phyloP scores from a whole-genome alignment of 2,113 vertebrate species.

The Bubalus kerabau region DNA sequence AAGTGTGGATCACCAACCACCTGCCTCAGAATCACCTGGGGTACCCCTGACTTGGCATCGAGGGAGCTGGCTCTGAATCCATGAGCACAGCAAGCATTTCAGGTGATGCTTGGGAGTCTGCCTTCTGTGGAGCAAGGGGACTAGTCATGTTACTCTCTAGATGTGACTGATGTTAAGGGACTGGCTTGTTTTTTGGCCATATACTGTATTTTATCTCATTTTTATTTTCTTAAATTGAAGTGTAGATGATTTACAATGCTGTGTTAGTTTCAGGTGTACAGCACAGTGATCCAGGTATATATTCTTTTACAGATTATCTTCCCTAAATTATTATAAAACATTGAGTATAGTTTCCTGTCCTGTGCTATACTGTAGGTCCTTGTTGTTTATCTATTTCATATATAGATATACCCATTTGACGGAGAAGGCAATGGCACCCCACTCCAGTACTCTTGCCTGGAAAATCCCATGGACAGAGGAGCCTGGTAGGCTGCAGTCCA shows the following conservation, averaged over 20 bases:
- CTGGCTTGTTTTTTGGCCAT: not conserved
- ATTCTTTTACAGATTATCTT: not conserved
- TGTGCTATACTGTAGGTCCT: not conserved
- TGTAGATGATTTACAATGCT: not conserved
- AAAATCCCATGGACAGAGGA: too few species aligned
- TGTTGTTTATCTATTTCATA: not conserved
- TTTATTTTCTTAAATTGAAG: not conserved
- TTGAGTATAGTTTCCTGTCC: not conserved
- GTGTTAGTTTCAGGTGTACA: not conserved
- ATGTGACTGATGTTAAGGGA: not conserved
- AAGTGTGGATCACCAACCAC: not conserved
- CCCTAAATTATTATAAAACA: not conserved
- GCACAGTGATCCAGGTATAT: not conserved
- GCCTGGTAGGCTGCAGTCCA: too few species aligned
- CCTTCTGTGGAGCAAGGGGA: not conserved
- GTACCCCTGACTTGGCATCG: not conserved
- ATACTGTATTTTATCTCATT: not conserved
- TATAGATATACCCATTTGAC: not conserved
- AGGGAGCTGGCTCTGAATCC: not conserved
- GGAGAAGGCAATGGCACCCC: too few species aligned
- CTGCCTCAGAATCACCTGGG: not conserved
- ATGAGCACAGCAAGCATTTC: too few species aligned
- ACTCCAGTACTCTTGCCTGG: too few species aligned
- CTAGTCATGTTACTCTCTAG: not conserved
- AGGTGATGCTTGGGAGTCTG: not conserved